Percentiles rank a stretch among this genome's conserved stretches.
Evolutionary conservation across 2,797 vertebrate genomes (phyloP).

Genomic region (Clamator glandarius): DNA sequence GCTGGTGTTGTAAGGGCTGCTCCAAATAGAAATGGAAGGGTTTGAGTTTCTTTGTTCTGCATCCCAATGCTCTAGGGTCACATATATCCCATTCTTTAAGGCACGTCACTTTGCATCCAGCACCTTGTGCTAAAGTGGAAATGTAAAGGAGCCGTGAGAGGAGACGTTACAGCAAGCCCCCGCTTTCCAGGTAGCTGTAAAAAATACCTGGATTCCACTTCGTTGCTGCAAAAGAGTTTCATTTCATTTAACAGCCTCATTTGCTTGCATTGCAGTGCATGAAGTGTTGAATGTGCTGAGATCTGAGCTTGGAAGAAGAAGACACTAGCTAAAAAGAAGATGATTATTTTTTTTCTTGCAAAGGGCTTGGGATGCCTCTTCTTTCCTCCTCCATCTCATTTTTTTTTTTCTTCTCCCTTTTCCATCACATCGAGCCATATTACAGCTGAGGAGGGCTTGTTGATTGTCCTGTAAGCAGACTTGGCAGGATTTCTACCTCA

Average conservation of each 20-base stretch:
- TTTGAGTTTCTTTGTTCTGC: not conserved
- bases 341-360: not conserved
- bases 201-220: not conserved
- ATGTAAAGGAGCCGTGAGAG: not conserved
- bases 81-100: not conserved
- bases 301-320: not conserved
- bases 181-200: not conserved
- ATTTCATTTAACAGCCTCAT: not conserved
- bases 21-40: not conserved
- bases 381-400: not conserved
- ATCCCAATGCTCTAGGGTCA: not conserved
- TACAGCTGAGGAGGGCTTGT: conserved; percentile 17
- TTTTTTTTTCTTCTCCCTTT: not conserved
- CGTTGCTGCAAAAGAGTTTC: not conserved
- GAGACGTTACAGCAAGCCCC: not conserved
- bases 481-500: conserved; percentile 41
- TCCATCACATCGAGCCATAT: not conserved
- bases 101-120: not conserved
- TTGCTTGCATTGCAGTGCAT: not conserved
- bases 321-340: not conserved
- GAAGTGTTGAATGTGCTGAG: not conserved
- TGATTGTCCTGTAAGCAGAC: conserved; percentile 7
- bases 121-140: not conserved
- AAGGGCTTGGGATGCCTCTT: not conserved
- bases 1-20: not conserved